phyloP scores from a whole-genome alignment of 2,888 invertebrate genomes.

The Malacosoma neustria region DNA sequence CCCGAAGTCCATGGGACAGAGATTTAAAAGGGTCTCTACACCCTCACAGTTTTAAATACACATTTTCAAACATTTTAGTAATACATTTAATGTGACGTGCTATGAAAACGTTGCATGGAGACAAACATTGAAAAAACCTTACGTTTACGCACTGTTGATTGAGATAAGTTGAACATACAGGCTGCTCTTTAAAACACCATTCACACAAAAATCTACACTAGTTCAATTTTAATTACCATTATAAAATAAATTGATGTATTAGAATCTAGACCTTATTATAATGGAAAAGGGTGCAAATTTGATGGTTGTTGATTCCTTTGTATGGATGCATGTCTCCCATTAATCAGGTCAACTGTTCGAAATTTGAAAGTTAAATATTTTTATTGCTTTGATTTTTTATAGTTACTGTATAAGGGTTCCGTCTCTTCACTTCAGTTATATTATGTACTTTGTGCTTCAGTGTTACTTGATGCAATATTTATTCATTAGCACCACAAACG shows the following conservation, averaged over 20 bases:
- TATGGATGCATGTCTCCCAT: slow-evolving; percentile 8
- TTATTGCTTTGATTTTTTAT: slow-evolving; percentile 18
- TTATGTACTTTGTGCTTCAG: too few species aligned
- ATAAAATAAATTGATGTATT: neutral
- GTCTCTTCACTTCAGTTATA: too few species aligned
- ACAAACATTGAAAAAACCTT: too few species aligned
- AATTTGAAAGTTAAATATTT: slow-evolving; percentile 23
- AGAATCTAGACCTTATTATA: neutral
- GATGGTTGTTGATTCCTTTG: neutral
- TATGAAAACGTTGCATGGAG: too few species aligned
- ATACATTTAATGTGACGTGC: too few species aligned
- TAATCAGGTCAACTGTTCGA: slow-evolving; percentile 34
- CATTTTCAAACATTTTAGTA: too few species aligned
- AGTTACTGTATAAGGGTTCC: slow-evolving; percentile 17
- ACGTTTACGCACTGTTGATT: neutral
- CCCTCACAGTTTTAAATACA: too few species aligned
- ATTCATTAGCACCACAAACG: too few species aligned
- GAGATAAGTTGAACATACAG: neutral
- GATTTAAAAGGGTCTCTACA: too few species aligned
- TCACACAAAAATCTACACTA: neutral
- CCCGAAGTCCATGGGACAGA: too few species aligned
- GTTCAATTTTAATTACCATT: neutral
- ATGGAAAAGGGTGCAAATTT: neutral
- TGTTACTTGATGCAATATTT: too few species aligned
- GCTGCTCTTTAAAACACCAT: neutral